phyloP scores from a whole-genome alignment of 2,113 vertebrate genomes.

The Callaeas wilsoni region DNA sequence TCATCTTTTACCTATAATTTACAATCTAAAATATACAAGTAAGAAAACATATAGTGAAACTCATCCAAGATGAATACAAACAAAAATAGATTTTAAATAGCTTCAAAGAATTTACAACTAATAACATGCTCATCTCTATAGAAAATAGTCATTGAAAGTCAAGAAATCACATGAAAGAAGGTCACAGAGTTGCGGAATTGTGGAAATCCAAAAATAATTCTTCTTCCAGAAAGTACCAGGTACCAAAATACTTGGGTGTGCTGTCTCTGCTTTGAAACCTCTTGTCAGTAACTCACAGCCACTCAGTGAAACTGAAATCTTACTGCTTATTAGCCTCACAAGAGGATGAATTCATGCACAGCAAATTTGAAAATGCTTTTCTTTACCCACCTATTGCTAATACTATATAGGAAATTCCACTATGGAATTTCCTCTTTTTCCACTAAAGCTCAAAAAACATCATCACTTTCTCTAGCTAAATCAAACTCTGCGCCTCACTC shows the following conservation, averaged over 20 bases:
- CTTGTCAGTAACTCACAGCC: neutral
- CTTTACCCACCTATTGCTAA: neutral
- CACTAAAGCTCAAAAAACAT: neutral
- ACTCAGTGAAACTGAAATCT: neutral
- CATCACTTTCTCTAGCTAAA: neutral
- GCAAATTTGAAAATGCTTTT: neutral
- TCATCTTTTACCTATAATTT: neutral
- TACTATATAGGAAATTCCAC: neutral
- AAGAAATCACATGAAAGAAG: neutral
- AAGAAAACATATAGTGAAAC: neutral
- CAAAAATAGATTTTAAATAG: neutral
- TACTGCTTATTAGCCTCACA: neutral
- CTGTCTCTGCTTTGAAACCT: neutral
- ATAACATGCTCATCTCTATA: neutral
- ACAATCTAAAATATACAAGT: neutral
- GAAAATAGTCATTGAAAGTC: neutral
- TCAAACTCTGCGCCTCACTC: neutral
- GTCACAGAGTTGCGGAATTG: neutral
- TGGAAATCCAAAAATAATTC: neutral
- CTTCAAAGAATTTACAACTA: neutral
- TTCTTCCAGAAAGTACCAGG: neutral
- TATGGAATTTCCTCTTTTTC: neutral
- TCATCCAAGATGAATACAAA: neutral
- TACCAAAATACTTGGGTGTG: neutral
- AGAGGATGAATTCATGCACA: neutral